Evolutionary conservation across 2,888 invertebrate genomes (phyloP).

Genomic region (Pyralis farinalis): DNA sequence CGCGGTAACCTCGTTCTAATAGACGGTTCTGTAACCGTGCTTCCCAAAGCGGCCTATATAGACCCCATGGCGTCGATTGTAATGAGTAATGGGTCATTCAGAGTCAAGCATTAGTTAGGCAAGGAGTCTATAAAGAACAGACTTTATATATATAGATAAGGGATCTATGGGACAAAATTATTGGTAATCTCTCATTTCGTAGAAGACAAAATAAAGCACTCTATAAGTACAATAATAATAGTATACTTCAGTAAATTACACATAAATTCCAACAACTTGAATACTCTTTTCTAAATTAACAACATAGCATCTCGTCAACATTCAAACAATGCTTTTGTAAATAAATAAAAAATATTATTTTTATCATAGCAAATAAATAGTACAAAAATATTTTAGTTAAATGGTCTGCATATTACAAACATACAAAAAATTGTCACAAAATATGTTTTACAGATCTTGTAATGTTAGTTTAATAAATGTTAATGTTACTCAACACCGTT

Average conservation of each 20-base stretch:
- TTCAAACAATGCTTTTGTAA: background rate
- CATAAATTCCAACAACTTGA: background rate
- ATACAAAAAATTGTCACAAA: constrained; percentile 6
- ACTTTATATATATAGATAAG: too few species aligned
- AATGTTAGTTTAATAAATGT: constrained; percentile 12
- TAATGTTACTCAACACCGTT: background rate
- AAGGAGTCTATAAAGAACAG: too few species aligned
- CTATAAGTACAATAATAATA: background rate
- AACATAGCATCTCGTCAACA: background rate
- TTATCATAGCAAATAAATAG: background rate
- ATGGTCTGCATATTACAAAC: background rate
- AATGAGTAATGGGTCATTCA: too few species aligned
- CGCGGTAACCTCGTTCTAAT: too few species aligned
- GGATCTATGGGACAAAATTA: too few species aligned
- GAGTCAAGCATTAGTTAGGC: too few species aligned
- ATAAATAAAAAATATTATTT: constrained; percentile 7
- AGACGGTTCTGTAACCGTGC: too few species aligned
- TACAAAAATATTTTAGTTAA: background rate
- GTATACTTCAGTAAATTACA: constrained; percentile 4
- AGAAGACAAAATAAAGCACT: too few species aligned
- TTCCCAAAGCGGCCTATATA: too few species aligned
- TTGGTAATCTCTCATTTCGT: too few species aligned
- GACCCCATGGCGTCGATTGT: too few species aligned
- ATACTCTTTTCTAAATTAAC: background rate
- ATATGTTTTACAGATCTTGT: constrained; percentile 16